Evolutionary conservation across 1,140 invertebrate genomes (phyloP), one percentile per base, ranked within the genome.

Genomic region (Camponotus pennsylvanicus): DNA sequence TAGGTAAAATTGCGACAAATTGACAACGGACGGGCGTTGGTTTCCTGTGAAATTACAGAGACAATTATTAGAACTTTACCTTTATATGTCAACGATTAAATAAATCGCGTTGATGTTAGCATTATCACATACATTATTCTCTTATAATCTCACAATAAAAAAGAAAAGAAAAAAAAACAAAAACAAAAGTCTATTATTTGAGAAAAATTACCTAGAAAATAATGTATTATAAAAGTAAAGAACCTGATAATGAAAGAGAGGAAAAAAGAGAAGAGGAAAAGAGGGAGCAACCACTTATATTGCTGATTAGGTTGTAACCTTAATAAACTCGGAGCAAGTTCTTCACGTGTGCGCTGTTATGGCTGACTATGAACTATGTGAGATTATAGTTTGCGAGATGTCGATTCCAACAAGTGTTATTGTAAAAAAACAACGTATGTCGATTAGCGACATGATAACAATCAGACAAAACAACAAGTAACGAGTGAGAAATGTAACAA

Each of bases 31-130:
- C 66, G 66, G 83, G 82, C 61, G 73, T 88, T 67, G 57, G 59
- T 88, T 88, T 89, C 66, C 75, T 52, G 67, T 45, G 69, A 84
- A 59, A 70, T 78, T 85, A 63, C 80, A 87, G 21, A 42, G 55
- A 69, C 21, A 75, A 55, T 77, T 27, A n/a, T 18, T 37, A 15
- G 27, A 45, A 40, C 32, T 55, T 45, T 73, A 52, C 37, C 11
- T 59, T 59, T 15, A 7, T 21, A 45, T 13, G n/a, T n/a, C 32
- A 13, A 83, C 4, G 73, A 83, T 18, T 63, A 61, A 70, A 75
- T 15, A 32, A 49, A 49, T 45, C 9, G 13, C 15, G 15, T 13
- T 37, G 13, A 37, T 61, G 45, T 59, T 45, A 32, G 27, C 49
- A 9, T 34, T 37, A 21, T n/a, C 27, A 2, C 3, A 15, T 49